Base-by-base conservation (phyloP, 2,113 vertebrate genomes). In the Himantopus leucocephalus region DNA sequence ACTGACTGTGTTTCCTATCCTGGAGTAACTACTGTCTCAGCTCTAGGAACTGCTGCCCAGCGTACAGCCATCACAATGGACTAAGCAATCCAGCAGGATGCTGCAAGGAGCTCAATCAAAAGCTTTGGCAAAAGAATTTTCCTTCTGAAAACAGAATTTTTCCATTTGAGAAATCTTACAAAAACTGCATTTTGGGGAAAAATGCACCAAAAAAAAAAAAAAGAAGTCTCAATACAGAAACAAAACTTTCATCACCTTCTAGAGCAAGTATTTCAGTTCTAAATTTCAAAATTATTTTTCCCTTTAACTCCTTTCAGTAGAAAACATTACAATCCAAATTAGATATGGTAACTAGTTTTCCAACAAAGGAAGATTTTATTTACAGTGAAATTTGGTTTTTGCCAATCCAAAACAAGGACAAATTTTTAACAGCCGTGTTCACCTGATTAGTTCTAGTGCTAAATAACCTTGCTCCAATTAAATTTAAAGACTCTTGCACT, bases 61-160 rank as follows among this genome's bases (percentile, higher is more conserved):
- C 3, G 1, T 3, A 7, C 6, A 2, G 48, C 56, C 23, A 2
- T 4, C n/a, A 2, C 0, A 2, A 34, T 0, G 29, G 47, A 5
- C 22, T 3, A 1, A 8, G 30, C 21, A 3, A 29, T 2, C 29
- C 34, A 4, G 43, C 21, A 12, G n/a, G 34, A n/a, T 4, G 48
- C n/a, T 50, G 58, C 7, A 11, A 8, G 27, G 23, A 59, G 19
- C 6, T 2, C 1, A 21, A 13, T 20, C 30, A 30, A 64, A 52
- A 45, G 41, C 48, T 32, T 30, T 18, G 45, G 30, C 35, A 63
- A 29, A 70, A 26, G 32, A 10, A 9, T 11, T 12, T 34, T 10
- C 68, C 68, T 34, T 26, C 41, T 8, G 18, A 53, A 64, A 59
- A n/a, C n/a, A 34, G 14, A 29, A 15, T 16, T 32, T 8, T 48